Evolutionary conservation across 1,140 invertebrate genomes (phyloP).

Genomic region (Nebria ingens): DNA sequence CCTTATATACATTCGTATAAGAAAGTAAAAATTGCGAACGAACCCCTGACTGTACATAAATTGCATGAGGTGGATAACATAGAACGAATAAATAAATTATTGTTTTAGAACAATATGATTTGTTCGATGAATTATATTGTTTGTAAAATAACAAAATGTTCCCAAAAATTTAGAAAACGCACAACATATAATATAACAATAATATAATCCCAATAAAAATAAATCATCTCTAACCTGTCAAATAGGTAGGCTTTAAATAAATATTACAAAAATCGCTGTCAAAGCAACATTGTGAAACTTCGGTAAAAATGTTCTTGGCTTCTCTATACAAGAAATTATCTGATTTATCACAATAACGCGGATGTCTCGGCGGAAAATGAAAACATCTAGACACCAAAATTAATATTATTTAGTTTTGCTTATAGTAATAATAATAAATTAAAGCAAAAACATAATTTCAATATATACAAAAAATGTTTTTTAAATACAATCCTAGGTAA

Average conservation of each 20-base stretch:
- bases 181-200: background rate
- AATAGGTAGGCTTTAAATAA: background rate
- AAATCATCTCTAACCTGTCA: background rate
- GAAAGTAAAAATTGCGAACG: too few species aligned
- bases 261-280: constrained; percentile 1
- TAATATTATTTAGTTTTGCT: background rate
- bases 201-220: too few species aligned
- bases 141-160: background rate
- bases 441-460: too few species aligned
- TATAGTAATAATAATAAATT: too few species aligned
- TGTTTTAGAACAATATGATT: too few species aligned
- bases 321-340: background rate
- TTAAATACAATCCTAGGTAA: too few species aligned
- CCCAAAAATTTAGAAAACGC: too few species aligned
- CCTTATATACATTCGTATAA: too few species aligned
- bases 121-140: background rate
- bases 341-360: background rate
- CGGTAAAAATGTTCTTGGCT: background rate
- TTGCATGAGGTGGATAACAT: too few species aligned
- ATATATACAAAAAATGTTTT: too few species aligned
- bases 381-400: background rate
- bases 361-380: background rate
- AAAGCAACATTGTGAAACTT: background rate
- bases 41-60: too few species aligned
- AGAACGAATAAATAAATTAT: too few species aligned